These are phyloP conservation scores for Mesocricetus auratus DNA, from an alignment of 2,113 vertebrate genomes.

Conservation along the genomic window DNA sequence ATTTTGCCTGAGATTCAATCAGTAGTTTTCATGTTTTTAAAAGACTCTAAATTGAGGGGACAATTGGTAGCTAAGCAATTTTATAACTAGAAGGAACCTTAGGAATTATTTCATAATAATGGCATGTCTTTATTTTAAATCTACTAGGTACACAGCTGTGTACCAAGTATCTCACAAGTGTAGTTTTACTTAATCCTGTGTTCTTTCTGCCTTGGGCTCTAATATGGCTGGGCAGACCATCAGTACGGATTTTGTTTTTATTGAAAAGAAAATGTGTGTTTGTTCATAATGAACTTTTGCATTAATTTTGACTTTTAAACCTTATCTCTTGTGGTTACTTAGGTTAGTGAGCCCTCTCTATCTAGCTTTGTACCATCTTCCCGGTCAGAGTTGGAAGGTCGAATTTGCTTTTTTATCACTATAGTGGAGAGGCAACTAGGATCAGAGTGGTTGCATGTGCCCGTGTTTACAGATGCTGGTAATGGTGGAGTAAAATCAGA, in stretches of 20 bases:
- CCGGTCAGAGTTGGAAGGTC: not conserved
- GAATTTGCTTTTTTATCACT: not conserved
- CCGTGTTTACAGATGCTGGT: not conserved
- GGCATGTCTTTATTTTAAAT: not conserved
- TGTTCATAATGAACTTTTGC: conserved; percentile 23
- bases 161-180: conserved; percentile 23
- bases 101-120: conserved; percentile 50
- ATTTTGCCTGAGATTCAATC: conserved; percentile 72
- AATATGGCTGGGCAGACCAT: not conserved
- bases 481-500: not conserved
- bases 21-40: conserved; percentile 56
- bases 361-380: not conserved
- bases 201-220: not conserved
- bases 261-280: conserved; percentile 28
- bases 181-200: not conserved
- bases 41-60: conserved; percentile 31
- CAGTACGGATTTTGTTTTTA: not conserved
- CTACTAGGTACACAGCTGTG: not conserved
- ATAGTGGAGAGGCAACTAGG: conserved; percentile 4
- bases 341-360: not conserved
- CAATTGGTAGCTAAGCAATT: conserved; percentile 62
- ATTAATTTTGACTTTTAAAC: conserved; percentile 37
- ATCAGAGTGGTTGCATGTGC: not conserved
- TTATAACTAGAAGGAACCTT: conserved; percentile 45
- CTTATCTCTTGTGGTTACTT: conserved; percentile 16